Evolutionary conservation across 2,113 vertebrate genomes (phyloP).

Genomic region (Indri indri): DNA sequence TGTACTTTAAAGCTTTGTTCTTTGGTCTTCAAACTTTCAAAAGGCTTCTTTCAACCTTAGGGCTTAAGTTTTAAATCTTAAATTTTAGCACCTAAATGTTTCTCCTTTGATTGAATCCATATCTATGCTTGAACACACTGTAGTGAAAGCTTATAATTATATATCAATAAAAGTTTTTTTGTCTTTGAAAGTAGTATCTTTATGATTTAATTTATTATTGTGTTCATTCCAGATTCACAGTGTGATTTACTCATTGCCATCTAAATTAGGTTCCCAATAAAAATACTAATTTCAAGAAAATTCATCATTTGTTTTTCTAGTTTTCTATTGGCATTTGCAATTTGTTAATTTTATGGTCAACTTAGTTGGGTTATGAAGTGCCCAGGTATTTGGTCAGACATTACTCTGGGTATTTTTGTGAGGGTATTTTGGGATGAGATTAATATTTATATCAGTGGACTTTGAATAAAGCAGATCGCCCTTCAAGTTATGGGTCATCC

Average conservation of each 20-base stretch:
- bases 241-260: not conserved
- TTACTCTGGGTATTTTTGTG: not conserved
- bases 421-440: not conserved
- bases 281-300: not conserved
- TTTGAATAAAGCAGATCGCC: not conserved
- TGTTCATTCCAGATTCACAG: not conserved
- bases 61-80: slow-evolving; percentile 34
- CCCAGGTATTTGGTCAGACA: not conserved
- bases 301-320: not conserved
- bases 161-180: slow-evolving; percentile 18
- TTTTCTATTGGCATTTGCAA: not conserved
- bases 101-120: not conserved
- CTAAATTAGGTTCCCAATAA: not conserved
- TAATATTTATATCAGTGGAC: not conserved
- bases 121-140: not conserved
- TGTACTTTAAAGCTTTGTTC: slow-evolving; percentile 7
- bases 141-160: not conserved
- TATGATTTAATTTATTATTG: not conserved
- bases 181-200: slow-evolving; percentile 25
- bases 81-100: not conserved
- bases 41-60: not conserved
- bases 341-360: not conserved
- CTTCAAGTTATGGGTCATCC: not conserved
- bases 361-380: not conserved
- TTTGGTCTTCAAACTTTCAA: slow-evolving; percentile 26